Base-by-base conservation (phyloP, 2,797 vertebrate genomes). In the Melanogrammus aeglefinus region DNA sequence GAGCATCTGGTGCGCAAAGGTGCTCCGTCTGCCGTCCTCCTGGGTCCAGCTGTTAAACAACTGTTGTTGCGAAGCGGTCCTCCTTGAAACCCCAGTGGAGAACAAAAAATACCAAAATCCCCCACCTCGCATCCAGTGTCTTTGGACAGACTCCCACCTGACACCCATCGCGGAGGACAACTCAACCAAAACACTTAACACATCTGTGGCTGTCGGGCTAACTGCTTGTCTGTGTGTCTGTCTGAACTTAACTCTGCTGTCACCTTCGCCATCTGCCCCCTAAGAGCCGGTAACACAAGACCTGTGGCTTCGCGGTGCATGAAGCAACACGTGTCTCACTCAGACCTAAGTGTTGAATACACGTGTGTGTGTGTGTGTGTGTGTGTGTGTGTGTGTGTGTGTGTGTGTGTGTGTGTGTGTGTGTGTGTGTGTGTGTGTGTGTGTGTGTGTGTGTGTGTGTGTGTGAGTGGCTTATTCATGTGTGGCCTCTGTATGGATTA, bases 111-210 rank as follows among this genome's bases (percentile, higher is more conserved):
- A 84, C 82, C 0, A 8, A 79, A 36, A 57, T 1, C 29, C 71
- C 78, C 39, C 0, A 70, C 81, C 76, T 76, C 73, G 57, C 57
- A 63, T 57, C 44, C 1, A 21, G 44, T 31, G 76, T 70, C 75
- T 84, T 74, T 84, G 75, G 75, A 81, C 74, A 79, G 79, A 86
- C 84, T 77, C 85, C 78, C 80, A 8, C 82, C 85, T n/a, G 78
- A 83, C 82, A 87, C 86, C 78, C 78, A 72, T 44, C 84, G 76
- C 84, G 70, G 80, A 63, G 57, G 39, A 6, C 76, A 83, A 79
- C 78, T 81, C 71, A 89, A 89, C 83, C 83, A 81, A 87, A 93
- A 85, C 92, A 93, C 93, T 94, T 94, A 94, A 94, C 93, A 92
- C 90, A 92, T 90, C 88, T 88, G 87, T 86, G 88, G 84, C 80